Percentiles rank a stretch among this genome's conserved stretches.
Conservation (phyloP, 1,140 invertebrate genomes). For the Geopemphigus sp. region DNA sequence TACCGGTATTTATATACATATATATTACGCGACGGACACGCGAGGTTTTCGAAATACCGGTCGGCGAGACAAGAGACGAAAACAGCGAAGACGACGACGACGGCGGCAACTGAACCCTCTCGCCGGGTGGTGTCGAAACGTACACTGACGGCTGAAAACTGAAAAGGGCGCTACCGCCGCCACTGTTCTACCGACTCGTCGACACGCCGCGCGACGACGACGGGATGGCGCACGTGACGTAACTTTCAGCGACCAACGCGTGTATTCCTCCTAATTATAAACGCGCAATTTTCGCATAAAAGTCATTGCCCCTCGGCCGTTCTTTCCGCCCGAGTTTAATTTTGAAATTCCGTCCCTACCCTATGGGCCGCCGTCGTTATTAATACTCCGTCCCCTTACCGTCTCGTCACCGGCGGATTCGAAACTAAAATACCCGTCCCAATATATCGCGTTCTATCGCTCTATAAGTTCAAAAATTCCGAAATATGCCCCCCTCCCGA, state of each 20-base stretch:
- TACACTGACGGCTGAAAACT: background rate
- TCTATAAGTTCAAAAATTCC: no score
- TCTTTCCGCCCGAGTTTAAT: background rate
- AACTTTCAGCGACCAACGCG: background rate
- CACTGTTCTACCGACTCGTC: background rate
- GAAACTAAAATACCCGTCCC: no score
- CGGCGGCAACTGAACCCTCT: background rate
- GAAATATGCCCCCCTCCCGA: no score
- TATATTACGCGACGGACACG: no score
- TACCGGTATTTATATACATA: no score
- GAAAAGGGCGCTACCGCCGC: slow-evolving; percentile 11
- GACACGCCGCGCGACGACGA: background rate
- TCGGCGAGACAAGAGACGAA: no score
- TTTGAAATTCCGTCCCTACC: background rate
- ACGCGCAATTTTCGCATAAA: background rate
- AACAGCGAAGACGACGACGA: no score
- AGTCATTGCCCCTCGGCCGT: background rate
- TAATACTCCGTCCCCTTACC: no score
- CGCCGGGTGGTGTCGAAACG: background rate
- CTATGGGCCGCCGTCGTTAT: no score
- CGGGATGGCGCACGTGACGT: background rate
- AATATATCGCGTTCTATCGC: no score
- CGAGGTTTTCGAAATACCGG: no score
- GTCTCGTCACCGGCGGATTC: no score
- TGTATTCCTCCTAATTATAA: background rate